Evolutionary conservation across 64 coral and sea anemone species (phyloP).

Genomic region (Montipora capricornis): DNA sequence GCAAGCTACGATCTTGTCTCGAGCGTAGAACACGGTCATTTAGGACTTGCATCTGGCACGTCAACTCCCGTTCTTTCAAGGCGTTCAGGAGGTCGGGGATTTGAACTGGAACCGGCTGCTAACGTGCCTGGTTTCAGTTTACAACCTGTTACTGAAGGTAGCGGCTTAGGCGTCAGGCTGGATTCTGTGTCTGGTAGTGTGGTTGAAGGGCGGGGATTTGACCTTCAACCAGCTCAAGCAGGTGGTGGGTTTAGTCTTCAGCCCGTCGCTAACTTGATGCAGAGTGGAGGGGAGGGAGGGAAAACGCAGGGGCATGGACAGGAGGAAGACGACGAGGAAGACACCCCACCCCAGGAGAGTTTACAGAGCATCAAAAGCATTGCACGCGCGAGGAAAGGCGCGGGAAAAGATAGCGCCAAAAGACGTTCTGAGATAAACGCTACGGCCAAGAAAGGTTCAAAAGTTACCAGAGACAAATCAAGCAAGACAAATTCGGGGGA

Average conservation of each 20-base stretch:
- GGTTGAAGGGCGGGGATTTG: conserved; percentile 41
- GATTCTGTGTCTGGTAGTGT: not conserved
- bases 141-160: conserved; percentile 17
- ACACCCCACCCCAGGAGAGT: conserved; percentile 93
- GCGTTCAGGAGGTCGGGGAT: not conserved
- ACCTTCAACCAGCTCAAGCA: conserved; percentile 36
- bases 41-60: not conserved
- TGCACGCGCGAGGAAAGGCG: conserved; percentile 53
- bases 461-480: conserved; percentile 19
- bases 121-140: conserved; percentile 20
- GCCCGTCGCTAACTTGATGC: conserved; percentile 76
- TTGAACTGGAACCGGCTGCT: conserved; percentile 27
- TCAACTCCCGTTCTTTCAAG: not conserved
- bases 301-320: not conserved
- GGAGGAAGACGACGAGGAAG: conserved; percentile 72
- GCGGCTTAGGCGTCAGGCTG: conserved; percentile 49
- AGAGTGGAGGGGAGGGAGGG: not conserved
- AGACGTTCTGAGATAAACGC: conserved; percentile 23
- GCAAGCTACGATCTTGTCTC: not conserved
- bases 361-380: conserved; percentile 91
- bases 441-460: conserved; percentile 60
- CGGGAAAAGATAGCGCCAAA: conserved; percentile 36
- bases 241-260: conserved; percentile 77
- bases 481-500: not conserved
- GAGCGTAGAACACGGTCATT: not conserved